Evolutionary conservation across 2,797 vertebrate species (phyloP), one percentile per base, ranked within the genome.

Genomic region (Leptodactylus fallax): DNA sequence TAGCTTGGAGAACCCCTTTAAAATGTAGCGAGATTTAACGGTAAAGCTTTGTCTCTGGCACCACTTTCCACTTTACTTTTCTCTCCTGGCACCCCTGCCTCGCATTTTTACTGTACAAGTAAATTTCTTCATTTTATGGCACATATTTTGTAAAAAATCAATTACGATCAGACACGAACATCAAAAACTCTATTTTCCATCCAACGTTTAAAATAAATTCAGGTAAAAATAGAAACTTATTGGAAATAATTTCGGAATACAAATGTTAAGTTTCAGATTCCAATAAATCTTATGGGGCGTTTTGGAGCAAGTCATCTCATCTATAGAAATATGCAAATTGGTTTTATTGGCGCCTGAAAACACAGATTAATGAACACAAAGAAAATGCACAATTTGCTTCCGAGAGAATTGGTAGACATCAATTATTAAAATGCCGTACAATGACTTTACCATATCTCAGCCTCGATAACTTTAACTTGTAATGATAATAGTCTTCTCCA

Each of bases 401-500:
- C 3, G 7, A 56, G 13, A 69, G 63, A 86, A 86, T 58, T 71
- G 25, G 61, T 49, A 25, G 36, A 9, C 19, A 69, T 79, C 58
- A 69, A 60, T 86, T 80, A 79, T 86, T 79, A 80, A 86, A 79
- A 17, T 58, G 17, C 58, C 21, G 63, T 58, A n/a, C 63, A 58
- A 71, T 56, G 58, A 53, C 74, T 65, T 51, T 21, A 16, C 27
- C 71, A 76, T 76, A 49, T 76, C 83, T 60, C 55, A 60, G 67
- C 17, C 19, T 56, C 21, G 27, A 85, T 85, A 79, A 65, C 69
- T 51, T 79, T 79, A 67, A 71, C 72, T 71, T 87, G 61, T 21
- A 58, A 74, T 60, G 67, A 80, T 74, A 87, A 87, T 74, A 61
- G 55, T 58, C 36, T 79, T 67, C 63, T 81, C 67, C 77, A 69